Evolutionary conservation across 1,140 invertebrate genomes (phyloP).

Genomic region (Lordiphosa collinella): DNA sequence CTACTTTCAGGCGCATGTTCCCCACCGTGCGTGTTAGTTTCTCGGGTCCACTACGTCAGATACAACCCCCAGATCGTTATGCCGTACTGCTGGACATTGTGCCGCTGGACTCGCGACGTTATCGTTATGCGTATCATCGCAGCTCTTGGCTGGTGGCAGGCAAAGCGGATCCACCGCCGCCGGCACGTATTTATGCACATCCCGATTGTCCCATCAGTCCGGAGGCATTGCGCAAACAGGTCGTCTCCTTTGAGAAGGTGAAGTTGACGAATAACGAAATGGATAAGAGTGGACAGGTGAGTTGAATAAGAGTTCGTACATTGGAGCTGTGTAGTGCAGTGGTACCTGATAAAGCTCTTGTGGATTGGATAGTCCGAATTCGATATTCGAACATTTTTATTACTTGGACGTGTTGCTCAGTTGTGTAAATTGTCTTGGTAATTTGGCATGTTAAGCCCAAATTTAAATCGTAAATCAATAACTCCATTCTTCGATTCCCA

Average conservation of each 20-base stretch:
- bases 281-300: conserved; percentile 98
- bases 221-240: conserved; percentile 96
- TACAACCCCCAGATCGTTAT: conserved; percentile 86
- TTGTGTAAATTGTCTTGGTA: no score
- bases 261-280: conserved; percentile 99
- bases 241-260: conserved; percentile 99
- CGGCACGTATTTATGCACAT: conserved; percentile 95
- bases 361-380: no score
- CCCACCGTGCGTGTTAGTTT: conserved; percentile 97
- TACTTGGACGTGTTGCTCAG: no score
- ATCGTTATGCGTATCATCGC: conserved; percentile 98
- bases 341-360: no score
- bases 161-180: conserved; percentile 98
- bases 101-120: conserved; percentile 97
- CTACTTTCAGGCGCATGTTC: conserved; percentile 94
- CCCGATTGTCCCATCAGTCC: conserved; percentile 98
- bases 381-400: no score
- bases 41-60: conserved; percentile 86
- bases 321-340: no score
- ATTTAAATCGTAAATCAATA: no score
- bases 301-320: conserved; percentile 47
- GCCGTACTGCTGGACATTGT: conserved; percentile 98
- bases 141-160: conserved; percentile 99
- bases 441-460: no score
- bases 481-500: no score